A percentile compares a stretch with the other conserved stretches of the same genome.
phyloP scores from a whole-genome alignment of 1,140 invertebrate species.

The Drosophila subpulchrella region DNA sequence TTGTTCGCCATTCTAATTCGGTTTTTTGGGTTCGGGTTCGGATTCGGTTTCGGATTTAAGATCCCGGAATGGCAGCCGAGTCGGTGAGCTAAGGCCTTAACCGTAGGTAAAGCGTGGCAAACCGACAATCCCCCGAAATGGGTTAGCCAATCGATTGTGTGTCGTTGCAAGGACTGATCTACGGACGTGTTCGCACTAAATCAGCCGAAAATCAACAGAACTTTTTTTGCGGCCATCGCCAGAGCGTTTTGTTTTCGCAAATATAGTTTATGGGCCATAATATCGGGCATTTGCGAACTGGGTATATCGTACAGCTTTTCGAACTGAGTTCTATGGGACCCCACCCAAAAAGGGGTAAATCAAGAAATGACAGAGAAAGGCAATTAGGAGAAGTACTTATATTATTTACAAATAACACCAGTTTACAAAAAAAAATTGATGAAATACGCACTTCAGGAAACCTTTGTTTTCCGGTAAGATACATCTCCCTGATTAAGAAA shows the following conservation, averaged over 20 bases:
- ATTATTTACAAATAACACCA: conserved; percentile 8
- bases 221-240: neutral
- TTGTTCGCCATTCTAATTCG: conserved; percentile 13
- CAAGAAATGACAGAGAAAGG: neutral
- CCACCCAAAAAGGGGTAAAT: conserved; percentile 3
- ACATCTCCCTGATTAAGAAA: too few species aligned
- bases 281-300: neutral
- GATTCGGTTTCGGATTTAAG: neutral
- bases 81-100: neutral
- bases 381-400: conserved; percentile 4
- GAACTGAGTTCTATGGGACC: neutral
- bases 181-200: conserved; percentile 6
- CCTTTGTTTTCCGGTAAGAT: too few species aligned
- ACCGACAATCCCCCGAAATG: conserved; percentile 17
- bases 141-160: conserved; percentile 10
- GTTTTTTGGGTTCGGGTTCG: neutral
- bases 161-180: conserved; percentile 13
- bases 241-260: conserved; percentile 3
- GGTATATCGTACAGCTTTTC: neutral
- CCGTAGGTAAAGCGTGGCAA: conserved; percentile 13
- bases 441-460: too few species aligned
- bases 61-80: conserved; percentile 1
- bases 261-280: conserved; percentile 8
- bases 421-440: too few species aligned
- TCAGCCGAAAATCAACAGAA: conserved; percentile 4